Percentiles rank a stretch among this genome's conserved stretches.
phyloP scores from a whole-genome alignment of 2,113 vertebrate species.

The Syngnathus typhle region DNA sequence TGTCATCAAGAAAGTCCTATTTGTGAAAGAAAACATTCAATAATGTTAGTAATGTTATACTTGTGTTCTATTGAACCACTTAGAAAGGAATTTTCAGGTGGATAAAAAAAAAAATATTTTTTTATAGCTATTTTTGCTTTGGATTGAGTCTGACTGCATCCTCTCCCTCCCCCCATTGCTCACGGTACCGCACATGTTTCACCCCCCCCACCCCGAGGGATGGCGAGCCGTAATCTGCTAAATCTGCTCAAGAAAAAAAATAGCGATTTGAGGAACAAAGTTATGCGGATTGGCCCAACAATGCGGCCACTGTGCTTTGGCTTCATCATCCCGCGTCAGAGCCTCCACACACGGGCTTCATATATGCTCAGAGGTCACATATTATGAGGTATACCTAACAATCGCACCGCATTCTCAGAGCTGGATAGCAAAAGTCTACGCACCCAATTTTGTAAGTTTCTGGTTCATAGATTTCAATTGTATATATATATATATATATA shows the following conservation, averaged over 20 bases:
- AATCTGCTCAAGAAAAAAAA: slow-evolving; percentile 51
- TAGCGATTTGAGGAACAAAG: slow-evolving; percentile 52
- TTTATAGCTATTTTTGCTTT: neutral
- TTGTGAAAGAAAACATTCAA: too few relatives aligned
- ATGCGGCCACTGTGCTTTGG: slow-evolving; percentile 48
- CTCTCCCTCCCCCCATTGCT: neutral
- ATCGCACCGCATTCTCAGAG: neutral
- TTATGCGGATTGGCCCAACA: slow-evolving; percentile 60
- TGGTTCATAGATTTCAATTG: too few relatives aligned
- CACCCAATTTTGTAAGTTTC: neutral
- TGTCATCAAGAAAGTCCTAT: too few relatives aligned
- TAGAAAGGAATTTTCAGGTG: neutral
- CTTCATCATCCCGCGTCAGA: neutral
- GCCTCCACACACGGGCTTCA: neutral
- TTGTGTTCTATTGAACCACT: neutral
- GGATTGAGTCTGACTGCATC: neutral
- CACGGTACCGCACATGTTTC: slow-evolving; percentile 30
- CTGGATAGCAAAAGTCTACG: neutral
- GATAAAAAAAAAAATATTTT: too few relatives aligned
- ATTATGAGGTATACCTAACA: neutral
- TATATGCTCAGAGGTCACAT: neutral
- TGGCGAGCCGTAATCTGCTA: slow-evolving; percentile 51
- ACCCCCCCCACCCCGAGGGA: slow-evolving; percentile 22
- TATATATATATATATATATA: too few relatives aligned
- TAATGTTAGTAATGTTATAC: too few relatives aligned